Base-by-base conservation (phyloP, 2,797 vertebrate species). In the Rousettus madagascariensis region DNA sequence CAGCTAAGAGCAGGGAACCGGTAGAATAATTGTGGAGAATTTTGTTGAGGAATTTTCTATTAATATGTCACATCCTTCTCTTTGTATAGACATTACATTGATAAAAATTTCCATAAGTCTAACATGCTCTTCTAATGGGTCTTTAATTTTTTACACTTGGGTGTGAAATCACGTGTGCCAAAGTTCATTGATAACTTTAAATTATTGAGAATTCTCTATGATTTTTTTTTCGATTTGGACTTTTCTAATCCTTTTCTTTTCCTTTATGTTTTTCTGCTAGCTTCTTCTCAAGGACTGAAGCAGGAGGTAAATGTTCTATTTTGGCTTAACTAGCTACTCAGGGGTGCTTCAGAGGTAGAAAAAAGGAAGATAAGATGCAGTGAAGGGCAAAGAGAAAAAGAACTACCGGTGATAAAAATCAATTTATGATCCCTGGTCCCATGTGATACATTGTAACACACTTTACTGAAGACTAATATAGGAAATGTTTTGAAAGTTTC, bases 241-340 rank as follows among this genome's bases (percentile, higher is more conserved):
- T 88, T 94, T 59, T 91, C 15, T 89, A 16, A 49, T 33, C 4
- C 13, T 82, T 82, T 66, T 8, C 3, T 83, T 33, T 41, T 49
- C 13, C 5, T 74, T 3, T 78, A 3, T 38, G 3, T 43, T 69
- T 95, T 77, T 86, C 4, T 75, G 41, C 69, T 78, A 82, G 41
- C 65, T 38, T 80, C 63, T 90, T 95, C 69, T 94, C 85, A 95
- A 90, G 77, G 71, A 72, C 92, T 91, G 75, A 90, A 80, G 20
- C n/a, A 93, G 92, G 30, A 96, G 80, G 80, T 90, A 88, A 93
- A 87, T 92, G 84, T 77, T 95, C 84, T 90, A 59, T 95, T 90
- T 95, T 84, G 87, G 55, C 72, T 85, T 95, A 95, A 97, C 61
- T 90, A 93, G 84, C 26, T 92, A 75, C 90, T 82, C 20, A 91